Evolutionary conservation across 2,888 invertebrate species (phyloP).

Genomic region (Celastrina argiolus): DNA sequence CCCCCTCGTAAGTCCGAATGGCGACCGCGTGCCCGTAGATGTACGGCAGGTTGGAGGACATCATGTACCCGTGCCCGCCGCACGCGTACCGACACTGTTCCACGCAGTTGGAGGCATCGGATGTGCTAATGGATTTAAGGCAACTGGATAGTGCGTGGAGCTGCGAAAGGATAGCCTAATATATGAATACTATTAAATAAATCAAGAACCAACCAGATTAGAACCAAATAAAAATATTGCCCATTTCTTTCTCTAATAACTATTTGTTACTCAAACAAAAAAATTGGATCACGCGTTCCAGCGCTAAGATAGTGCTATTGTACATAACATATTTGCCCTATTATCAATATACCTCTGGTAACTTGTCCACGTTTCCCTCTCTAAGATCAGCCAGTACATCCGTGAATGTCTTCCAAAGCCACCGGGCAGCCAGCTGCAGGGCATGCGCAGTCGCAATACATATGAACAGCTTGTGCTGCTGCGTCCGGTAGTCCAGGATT

Average conservation of each 20-base stretch:
- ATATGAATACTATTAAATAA: no score
- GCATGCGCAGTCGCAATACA: conserved; percentile 88
- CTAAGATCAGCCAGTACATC: conserved; percentile 85
- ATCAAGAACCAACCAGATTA: no score
- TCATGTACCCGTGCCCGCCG: conserved; percentile 97
- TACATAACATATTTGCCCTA: no score
- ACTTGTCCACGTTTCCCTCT: conserved; percentile 85
- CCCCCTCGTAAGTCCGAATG: conserved; percentile 96
- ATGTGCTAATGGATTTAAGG: conserved; percentile 90
- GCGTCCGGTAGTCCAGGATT: conserved; percentile 93
- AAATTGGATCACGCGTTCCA: no score
- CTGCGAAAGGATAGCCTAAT: no score
- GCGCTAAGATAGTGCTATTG: no score
- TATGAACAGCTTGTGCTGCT: conserved; percentile 85
- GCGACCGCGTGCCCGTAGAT: conserved; percentile 90
- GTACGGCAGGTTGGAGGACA: conserved; percentile 89
- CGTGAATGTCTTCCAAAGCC: conserved; percentile 89
- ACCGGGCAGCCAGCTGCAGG: conserved; percentile 82
- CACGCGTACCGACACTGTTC: conserved; percentile 92
- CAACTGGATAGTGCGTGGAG: conserved; percentile 94
- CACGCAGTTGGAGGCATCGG: conserved; percentile 83
- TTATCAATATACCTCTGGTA: conserved; percentile 84
- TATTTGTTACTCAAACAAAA: no score
- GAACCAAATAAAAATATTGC: no score
- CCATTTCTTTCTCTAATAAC: no score